Percentiles rank a stretch among this genome's conserved stretches.
phyloP scores from a whole-genome alignment of 2,888 invertebrate species.

The Eledone cirrhosa region DNA sequence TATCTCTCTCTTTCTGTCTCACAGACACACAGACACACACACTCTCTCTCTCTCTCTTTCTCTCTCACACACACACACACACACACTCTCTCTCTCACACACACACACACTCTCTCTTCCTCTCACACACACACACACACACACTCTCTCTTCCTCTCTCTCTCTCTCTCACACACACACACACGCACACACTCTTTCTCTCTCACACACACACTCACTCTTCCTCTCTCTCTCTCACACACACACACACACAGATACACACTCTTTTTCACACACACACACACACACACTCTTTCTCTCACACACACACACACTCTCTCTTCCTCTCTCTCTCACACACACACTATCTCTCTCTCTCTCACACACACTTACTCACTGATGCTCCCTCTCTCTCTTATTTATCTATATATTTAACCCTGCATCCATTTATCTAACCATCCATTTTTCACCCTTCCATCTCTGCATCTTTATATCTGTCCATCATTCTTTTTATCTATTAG shows the following conservation, averaged over 20 bases:
- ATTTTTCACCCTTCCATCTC: no score
- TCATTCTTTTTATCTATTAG: no score
- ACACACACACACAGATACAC: constrained; percentile 32
- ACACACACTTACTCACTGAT: no score
- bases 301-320: no score
- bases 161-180: not conserved
- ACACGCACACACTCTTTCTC: constrained; percentile 59
- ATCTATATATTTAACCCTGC: no score
- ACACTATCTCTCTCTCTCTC: no score
- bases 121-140: not conserved
- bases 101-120: constrained; percentile 7
- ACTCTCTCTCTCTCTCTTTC: constrained; percentile 32
- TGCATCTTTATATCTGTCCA: no score
- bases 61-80: constrained; percentile 9
- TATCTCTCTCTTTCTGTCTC: not conserved
- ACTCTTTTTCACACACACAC: constrained; percentile 21
- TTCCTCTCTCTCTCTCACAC: not conserved
- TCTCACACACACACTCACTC: no score
- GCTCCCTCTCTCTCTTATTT: no score
- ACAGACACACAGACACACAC: constrained; percentile 33
- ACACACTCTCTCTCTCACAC: constrained; percentile 49
- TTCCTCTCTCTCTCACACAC: no score
- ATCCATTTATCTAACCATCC: no score
- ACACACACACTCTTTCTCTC: constrained; percentile 37
- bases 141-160: constrained; percentile 24